Conservation (phyloP, 2,113 vertebrate species). For the Ginglymostoma cirratum region DNA sequence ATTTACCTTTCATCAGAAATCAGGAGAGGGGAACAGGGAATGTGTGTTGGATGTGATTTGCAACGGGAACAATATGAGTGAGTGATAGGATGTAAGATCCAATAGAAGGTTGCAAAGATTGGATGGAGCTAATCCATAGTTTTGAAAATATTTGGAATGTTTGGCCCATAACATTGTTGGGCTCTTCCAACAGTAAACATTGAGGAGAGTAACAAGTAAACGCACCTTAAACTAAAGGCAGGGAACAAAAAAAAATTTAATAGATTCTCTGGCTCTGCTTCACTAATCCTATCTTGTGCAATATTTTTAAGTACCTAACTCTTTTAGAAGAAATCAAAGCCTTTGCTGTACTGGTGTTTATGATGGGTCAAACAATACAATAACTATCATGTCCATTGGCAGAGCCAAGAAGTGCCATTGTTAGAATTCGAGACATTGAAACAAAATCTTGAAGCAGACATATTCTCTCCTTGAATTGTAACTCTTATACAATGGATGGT, state of each 20-base stretch:
- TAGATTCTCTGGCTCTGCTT: neutral
- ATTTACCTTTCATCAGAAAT: neutral
- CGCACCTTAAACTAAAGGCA: neutral
- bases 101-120: neutral
- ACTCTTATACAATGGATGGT: neutral
- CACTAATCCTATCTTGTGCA: neutral
- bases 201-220: neutral
- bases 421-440: neutral
- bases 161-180: neutral
- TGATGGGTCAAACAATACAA: neutral
- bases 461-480: conserved; percentile 6
- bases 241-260: neutral
- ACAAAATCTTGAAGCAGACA: neutral
- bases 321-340: neutral
- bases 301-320: neutral
- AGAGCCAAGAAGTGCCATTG: neutral
- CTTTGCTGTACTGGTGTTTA: neutral
- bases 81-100: neutral
- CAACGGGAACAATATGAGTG: neutral
- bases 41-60: neutral
- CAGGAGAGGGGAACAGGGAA: neutral
- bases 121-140: neutral
- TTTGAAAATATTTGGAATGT: neutral
- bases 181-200: neutral
- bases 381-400: neutral